Evolutionary conservation across 92 coral and sea anemone genomes (phyloP), one percentile per base, ranked within the genome.

Genomic region (Umimayanthus kanabou): DNA sequence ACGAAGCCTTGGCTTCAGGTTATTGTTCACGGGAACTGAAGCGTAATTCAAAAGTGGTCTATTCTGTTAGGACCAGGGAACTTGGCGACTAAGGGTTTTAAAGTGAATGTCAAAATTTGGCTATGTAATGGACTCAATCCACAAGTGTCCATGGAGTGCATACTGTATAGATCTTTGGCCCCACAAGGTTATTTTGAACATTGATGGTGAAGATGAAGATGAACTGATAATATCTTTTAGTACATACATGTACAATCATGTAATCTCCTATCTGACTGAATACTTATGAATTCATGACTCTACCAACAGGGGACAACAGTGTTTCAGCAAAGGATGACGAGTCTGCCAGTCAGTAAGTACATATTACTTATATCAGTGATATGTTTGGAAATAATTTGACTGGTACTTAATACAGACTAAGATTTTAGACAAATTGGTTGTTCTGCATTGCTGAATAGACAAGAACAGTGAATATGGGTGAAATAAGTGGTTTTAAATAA

Each of bases 331-430:
- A 85, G 57, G 98, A 95, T 40, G 96, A 93, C 5, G 94, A 95
- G 26, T 91, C 98, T 16, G 92, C 88, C 55, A 93, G 96, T 67
- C 98, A 93, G 98, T 95, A 90, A 95, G 98, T 94, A 55, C 40
- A 11, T 4, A 33, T n/a, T 6, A 26, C 11, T 26, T 13, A 50
- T 9, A 50, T 9, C 13, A 11, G 0, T 53, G 50, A 47, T 47
- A 47, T 7, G 50, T 47, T 47, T 47, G 50, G 50, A 47, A 47
- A 47, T 47, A 47, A 9, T 6, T 47, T 47, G 10, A 1, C 37
- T 33, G 10, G 11, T 47, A 47, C 45, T 42, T 42, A 42, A 42
- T 4, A 42, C 45, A 47, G 50, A 47, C 13, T 7, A 47, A 47
- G 50, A 6, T 9, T 47, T 47, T 47, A 9, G 50, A 47, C 50